Evolutionary conservation across 2,797 vertebrate genomes (phyloP).

Genomic region (Geotrypetes seraphini): DNA sequence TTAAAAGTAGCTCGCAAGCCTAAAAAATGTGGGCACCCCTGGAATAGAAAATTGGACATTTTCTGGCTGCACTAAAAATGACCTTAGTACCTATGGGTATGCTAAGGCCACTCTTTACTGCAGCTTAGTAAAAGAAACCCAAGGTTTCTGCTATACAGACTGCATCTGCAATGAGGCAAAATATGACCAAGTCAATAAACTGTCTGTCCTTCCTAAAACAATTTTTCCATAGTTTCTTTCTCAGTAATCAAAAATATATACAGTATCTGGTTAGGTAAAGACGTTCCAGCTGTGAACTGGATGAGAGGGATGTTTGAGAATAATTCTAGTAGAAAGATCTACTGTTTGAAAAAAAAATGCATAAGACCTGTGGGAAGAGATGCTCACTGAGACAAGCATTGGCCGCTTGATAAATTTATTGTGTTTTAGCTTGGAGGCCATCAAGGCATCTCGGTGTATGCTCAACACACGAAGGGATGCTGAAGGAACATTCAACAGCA

Average conservation of each 20-base stretch:
- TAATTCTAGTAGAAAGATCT: slow-evolving; percentile 7
- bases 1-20: no score
- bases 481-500: not conserved
- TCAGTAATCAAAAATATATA: slow-evolving; percentile 5
- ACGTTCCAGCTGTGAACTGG: slow-evolving; percentile 19
- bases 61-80: no score
- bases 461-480: not conserved
- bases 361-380: slow-evolving; percentile 9
- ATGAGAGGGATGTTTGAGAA: not conserved
- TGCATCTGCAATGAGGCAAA: slow-evolving; percentile 1
- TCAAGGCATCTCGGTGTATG: not conserved
- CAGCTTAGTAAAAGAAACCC: no score
- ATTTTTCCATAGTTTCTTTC: slow-evolving; percentile 19
- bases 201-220: not conserved
- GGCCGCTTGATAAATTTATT: slow-evolving; percentile 8
- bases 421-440: not conserved
- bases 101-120: no score
- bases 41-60: no score
- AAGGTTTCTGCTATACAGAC: slow-evolving; percentile 16
- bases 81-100: no score
- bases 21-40: no score
- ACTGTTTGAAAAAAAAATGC: slow-evolving; percentile 7
- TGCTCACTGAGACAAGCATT: not conserved
- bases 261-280: slow-evolving; percentile 5
- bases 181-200: slow-evolving; percentile 5